Evolutionary conservation across 1,140 invertebrate species (phyloP).

Genomic region (Trigoniulus corallinus): DNA sequence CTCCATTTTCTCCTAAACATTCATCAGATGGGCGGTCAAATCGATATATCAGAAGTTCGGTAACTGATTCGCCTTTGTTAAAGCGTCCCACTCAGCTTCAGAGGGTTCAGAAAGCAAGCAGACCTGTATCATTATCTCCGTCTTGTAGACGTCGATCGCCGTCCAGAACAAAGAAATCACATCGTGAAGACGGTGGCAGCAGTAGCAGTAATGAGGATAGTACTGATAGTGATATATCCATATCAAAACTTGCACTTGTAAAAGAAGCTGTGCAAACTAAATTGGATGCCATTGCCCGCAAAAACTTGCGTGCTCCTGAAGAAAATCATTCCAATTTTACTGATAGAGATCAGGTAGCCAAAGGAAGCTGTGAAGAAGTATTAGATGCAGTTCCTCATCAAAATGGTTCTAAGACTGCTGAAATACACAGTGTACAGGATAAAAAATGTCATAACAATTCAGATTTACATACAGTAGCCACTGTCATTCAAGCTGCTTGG

Average conservation of each 20-base stretch:
- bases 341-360: background rate
- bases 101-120: background rate
- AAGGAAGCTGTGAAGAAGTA: background rate
- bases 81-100: conserved; percentile 15
- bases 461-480: conserved; percentile 38
- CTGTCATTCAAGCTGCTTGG: conserved; percentile 74
- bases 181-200: background rate
- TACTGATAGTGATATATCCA: conserved; percentile 36
- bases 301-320: background rate
- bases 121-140: background rate
- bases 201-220: conserved; percentile 1
- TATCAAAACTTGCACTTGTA: conserved; percentile 40
- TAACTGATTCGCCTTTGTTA: conserved; percentile 23
- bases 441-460: conserved; percentile 12
- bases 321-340: background rate
- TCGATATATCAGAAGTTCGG: conserved; percentile 4
- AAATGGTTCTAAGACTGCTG: conserved; percentile 1
- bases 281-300: background rate
- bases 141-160: background rate
- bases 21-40: background rate
- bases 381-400: background rate
- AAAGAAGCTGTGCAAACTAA: conserved; percentile 14
- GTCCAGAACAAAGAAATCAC: background rate
- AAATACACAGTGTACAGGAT: conserved; percentile 10
- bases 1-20: background rate